phyloP scores from a whole-genome alignment of 2,797 vertebrate genomes.

The Macropus fuliginosus region DNA sequence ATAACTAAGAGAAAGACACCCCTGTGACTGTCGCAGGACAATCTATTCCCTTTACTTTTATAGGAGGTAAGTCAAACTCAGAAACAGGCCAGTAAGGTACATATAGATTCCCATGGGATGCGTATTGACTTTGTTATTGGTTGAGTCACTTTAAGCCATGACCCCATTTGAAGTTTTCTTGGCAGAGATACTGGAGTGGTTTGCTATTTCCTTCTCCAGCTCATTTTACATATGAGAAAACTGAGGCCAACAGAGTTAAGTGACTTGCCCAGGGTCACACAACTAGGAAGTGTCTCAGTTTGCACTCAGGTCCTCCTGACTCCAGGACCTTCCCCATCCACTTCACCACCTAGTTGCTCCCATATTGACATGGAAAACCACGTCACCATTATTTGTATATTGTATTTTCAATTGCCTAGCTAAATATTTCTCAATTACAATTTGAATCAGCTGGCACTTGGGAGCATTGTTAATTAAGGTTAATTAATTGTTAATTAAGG shows the following conservation, averaged over 20 bases:
- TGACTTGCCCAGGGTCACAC: background rate
- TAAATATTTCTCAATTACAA: background rate
- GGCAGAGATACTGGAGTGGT: background rate
- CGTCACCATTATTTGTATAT: background rate
- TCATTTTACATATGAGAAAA: background rate
- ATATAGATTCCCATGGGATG: background rate
- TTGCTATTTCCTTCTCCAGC: background rate
- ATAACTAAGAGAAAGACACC: no score
- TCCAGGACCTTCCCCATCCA: background rate
- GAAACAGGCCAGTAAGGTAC: background rate
- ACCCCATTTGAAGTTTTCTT: background rate
- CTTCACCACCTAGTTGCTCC: background rate
- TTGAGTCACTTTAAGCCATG: background rate
- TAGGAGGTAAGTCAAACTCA: background rate
- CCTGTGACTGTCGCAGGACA: no score
- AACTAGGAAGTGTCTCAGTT: background rate
- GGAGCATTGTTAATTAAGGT: background rate
- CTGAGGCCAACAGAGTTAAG: background rate
- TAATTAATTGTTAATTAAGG: background rate
- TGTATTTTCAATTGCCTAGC: background rate
- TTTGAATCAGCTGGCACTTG: background rate
- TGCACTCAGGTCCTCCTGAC: background rate
- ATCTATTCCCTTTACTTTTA: no score
- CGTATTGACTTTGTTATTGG: background rate
- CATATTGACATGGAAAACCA: background rate